Conservation (phyloP, 2,797 vertebrate species). For the Diplodus sargus region DNA sequence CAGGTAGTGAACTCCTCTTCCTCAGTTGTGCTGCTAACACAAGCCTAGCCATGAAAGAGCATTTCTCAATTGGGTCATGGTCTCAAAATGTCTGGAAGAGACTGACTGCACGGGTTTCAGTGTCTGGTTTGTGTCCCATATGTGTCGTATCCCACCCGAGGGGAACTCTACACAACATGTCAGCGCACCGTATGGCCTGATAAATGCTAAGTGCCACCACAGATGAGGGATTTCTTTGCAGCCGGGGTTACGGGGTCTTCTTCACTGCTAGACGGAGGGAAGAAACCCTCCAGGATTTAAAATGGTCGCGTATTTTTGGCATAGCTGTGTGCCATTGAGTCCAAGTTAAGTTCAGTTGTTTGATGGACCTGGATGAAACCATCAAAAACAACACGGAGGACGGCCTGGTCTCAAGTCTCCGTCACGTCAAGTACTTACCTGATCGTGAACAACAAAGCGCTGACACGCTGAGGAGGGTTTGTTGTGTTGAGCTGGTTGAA, state of each 20-base stretch:
- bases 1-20: not conserved
- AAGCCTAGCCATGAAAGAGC: not conserved
- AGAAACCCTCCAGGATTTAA: not conserved
- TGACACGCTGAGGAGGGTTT: not conserved
- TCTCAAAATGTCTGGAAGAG: constrained; percentile 50
- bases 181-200: constrained; percentile 31
- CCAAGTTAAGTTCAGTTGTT: not conserved
- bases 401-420: not conserved
- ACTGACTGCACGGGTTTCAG: constrained; percentile 40
- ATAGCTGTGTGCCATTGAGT: not conserved
- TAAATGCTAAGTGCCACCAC: constrained; percentile 19
- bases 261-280: not conserved
- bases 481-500: not conserved
- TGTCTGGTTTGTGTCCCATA: constrained; percentile 35
- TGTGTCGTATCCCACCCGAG: constrained; percentile 35
- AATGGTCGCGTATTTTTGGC: not conserved
- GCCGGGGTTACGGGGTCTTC: not conserved
- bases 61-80: constrained; percentile 51
- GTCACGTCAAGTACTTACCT: not conserved
- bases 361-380: not conserved
- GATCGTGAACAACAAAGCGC: not conserved
- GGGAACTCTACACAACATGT: constrained; percentile 30
- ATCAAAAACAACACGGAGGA: too few relatives aligned
- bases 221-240: constrained; percentile 5
- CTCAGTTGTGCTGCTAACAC: not conserved